These are phyloP conservation scores for Berghia stephanieae DNA, from an alignment of 1,140 invertebrate genomes.

Conservation along the genomic window DNA sequence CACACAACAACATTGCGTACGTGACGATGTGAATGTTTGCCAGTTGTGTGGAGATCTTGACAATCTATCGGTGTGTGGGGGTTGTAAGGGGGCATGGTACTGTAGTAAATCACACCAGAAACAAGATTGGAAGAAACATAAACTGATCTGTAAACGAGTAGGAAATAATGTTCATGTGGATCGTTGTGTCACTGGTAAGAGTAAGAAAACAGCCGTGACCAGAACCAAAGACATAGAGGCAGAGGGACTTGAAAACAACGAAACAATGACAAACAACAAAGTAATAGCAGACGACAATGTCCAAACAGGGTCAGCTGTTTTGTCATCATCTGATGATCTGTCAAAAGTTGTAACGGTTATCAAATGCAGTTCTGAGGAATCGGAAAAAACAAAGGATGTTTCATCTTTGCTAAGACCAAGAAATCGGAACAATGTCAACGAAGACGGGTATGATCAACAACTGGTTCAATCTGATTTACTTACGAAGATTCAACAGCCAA, in stretches of 20 bases:
- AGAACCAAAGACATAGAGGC: not conserved
- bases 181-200: not conserved
- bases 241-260: not conserved
- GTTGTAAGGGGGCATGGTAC: constrained; percentile 78
- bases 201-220: constrained; percentile 4
- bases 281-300: not conserved
- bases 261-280: constrained; percentile 18
- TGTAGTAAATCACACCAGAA: constrained; percentile 83
- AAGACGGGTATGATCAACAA: not conserved
- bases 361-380: too few relatives aligned
- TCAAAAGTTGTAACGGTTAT: too few relatives aligned
- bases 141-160: constrained; percentile 63
- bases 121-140: constrained; percentile 80
- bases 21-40: constrained; percentile 54
- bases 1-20: constrained; percentile 43
- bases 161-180: constrained; percentile 20
- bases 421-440: not conserved
- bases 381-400: too few relatives aligned
- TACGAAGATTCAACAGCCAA: not conserved
- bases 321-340: too few relatives aligned
- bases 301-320: not conserved
- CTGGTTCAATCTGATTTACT: not conserved
- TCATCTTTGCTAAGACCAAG: too few relatives aligned
- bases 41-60: constrained; percentile 73
- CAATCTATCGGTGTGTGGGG: constrained; percentile 77